Evolutionary conservation across 2,888 invertebrate species (phyloP).

Genomic region (Luperina nickerlii): DNA sequence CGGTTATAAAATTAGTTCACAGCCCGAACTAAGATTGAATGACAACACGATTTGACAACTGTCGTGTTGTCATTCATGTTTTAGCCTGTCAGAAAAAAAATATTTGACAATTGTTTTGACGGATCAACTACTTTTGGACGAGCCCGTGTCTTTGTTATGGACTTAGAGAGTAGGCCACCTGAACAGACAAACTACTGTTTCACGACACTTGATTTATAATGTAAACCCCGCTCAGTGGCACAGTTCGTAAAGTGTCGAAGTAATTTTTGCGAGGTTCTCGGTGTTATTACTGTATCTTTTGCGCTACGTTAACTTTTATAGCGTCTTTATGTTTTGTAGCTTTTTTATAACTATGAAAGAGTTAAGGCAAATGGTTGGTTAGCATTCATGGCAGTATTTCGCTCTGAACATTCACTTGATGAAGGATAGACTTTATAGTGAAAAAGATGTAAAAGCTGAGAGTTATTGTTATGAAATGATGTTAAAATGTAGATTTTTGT

Average conservation of each 20-base stretch:
- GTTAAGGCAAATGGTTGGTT: slow-evolving; percentile 68
- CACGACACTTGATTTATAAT: not conserved
- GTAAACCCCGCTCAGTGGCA: slow-evolving; percentile 55
- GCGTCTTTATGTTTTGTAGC: slow-evolving; percentile 71
- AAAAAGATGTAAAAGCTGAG: slow-evolving; percentile 38
- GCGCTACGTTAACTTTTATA: slow-evolving; percentile 82
- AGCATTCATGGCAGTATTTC: slow-evolving; percentile 57
- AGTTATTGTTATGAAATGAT: slow-evolving; percentile 27
- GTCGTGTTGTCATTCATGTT: not conserved
- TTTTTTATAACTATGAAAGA: slow-evolving; percentile 73
- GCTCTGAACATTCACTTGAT: slow-evolving; percentile 51
- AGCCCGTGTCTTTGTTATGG: not conserved
- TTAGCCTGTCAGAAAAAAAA: not conserved
- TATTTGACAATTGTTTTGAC: not conserved
- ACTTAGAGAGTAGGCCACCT: not conserved
- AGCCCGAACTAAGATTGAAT: not conserved
- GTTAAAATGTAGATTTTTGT: slow-evolving; percentile 14
- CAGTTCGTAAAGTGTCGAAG: slow-evolving; percentile 77
- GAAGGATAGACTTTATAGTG: slow-evolving; percentile 45
- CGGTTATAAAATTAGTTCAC: not conserved
- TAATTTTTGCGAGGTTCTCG: slow-evolving; percentile 77
- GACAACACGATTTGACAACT: not conserved
- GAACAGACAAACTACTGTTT: not conserved
- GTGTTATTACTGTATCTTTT: slow-evolving; percentile 77
- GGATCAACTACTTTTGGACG: not conserved